Base-by-base conservation (phyloP, 1,140 invertebrate species). In the Diachasma alloeum region DNA sequence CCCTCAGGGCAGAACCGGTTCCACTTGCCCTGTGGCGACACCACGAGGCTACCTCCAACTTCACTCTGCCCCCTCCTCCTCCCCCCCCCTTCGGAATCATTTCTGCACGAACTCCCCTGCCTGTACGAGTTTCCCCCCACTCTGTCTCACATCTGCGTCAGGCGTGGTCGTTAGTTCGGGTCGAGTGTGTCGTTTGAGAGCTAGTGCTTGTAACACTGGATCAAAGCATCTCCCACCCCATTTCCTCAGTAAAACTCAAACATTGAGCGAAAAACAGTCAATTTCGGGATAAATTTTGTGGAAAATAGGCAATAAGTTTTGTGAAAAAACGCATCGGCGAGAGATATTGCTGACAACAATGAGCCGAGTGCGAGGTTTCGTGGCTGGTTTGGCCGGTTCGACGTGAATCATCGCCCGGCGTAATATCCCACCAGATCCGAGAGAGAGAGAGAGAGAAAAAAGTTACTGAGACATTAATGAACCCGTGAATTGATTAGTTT, bases 151-250 rank as follows among this genome's bases (percentile, higher is more conserved):
- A 81, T 83, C 85, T 86, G 85, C 84, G 82, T 83, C 86, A 87
- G 85, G 85, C 86, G 85, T 87, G 85, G 86, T 85, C 85, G 81
- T 75, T 80, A 63, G 59, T 63, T 59, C 59, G 24, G 10, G 48
- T 53, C 48, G 48, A 53, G 48, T 53, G 48, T 53, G 48, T 53
- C 48, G 48, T 53, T 53, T n/a, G n/a, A 53, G n/a, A 15, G n/a
- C 48, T 19, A 53, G 48, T 53, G 13, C 48, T n/a, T 17, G 6
- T 53, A 53, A n/a, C 48, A 53, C n/a, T 42, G 39, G 39, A 10
- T 42, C 39, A 42, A 13, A 13, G 9, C 39, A 11, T 42, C 9
- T 31, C 6, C 5, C 70, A 13, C 31, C 22, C 37, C 10, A 11
- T 46, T 46, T 3, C 44, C 10, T 9, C 11, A 46, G 44, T 4